Evolutionary conservation across 37 sponge, comb jelly and placozoan species (phyloP).

Genomic region (Amphimedon queenslandica): DNA sequence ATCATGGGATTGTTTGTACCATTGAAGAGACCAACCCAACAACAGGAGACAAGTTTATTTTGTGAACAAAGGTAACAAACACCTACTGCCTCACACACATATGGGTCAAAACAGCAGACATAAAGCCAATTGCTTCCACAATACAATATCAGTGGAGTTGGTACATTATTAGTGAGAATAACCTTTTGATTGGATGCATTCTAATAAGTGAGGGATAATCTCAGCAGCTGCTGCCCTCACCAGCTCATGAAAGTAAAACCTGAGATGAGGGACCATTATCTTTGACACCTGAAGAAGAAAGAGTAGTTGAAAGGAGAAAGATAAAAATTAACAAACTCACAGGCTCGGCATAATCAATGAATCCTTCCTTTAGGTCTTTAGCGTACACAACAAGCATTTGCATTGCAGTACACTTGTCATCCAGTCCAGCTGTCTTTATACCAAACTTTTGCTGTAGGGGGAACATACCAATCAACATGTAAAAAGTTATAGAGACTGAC

Average conservation of each 20-base stretch:
- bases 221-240: slow-evolving; percentile 96
- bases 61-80: no score
- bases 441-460: slow-evolving; percentile 87
- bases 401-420: slow-evolving; percentile 98
- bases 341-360: slow-evolving; percentile 83
- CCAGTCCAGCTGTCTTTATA: slow-evolving; percentile 95
- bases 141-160: no score
- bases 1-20: no score
- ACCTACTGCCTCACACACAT: no score
- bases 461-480: not conserved
- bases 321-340: slow-evolving; percentile 27
- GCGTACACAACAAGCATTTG: slow-evolving; percentile 99
- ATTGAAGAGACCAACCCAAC: no score
- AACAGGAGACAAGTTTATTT: no score
- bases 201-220: slow-evolving; percentile 87
- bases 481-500: not conserved
- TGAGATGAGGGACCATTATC: slow-evolving; percentile 93
- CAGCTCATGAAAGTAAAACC: slow-evolving; percentile 94
- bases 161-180: no score
- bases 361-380: slow-evolving; percentile 92
- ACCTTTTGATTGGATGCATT: slow-evolving; percentile 86
- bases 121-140: no score
- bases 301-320: not conserved
- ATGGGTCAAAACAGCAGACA: no score
- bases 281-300: slow-evolving; percentile 51